Evolutionary conservation across 2,113 vertebrate species (phyloP), one percentile per base, ranked within the genome.

Genomic region (Oxygymnocypris stewartii): DNA sequence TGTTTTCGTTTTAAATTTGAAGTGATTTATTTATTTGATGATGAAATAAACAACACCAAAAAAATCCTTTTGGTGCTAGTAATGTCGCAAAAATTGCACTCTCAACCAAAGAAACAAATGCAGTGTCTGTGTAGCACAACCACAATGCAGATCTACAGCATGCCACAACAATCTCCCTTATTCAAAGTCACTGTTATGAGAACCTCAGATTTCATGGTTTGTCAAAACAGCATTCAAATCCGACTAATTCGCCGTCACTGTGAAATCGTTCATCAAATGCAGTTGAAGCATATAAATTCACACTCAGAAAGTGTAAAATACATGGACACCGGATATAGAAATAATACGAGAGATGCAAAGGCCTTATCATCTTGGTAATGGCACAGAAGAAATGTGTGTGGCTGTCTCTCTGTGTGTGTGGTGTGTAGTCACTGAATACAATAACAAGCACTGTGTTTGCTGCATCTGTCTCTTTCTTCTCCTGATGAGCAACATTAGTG

Each of bases 371-470:
- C 49, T 79, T 57, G 76, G 47, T 79, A 65, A 65, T 42, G 23
- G 37, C n/a, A 65, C 4, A 81, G 13, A 47, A 81, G 28, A 44
- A 61, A 6, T 69, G 67, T 69, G 63, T 5, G 4, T 67, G 63
- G 16, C 12, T 71, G 65, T 54, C 14, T 69, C 47, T 69, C n/a
- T 75, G 18, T 40, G 40, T 79, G 35, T 73, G 63, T 74, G 6
- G 28, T 81, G 69, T 82, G 40, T 31, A 77, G 79, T 87, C 65
- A 59, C 10, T n/a, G 61, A 7, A 57, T 63, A 92, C 91, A 94
- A 88, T 88, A 89, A 91, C 84, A 63, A n/a, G 12, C 85, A 89
- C 88, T 93, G 91, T 93, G 71, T 88, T 42, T 5, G 61, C 76
- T 11, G 67, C 88, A 84, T 89, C 87, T 79, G 67, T 79, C 71